A percentile compares a stretch with the other conserved stretches of the same genome.
Conservation (phyloP, 2,888 invertebrate genomes). For the Proisotoma minuta region DNA sequence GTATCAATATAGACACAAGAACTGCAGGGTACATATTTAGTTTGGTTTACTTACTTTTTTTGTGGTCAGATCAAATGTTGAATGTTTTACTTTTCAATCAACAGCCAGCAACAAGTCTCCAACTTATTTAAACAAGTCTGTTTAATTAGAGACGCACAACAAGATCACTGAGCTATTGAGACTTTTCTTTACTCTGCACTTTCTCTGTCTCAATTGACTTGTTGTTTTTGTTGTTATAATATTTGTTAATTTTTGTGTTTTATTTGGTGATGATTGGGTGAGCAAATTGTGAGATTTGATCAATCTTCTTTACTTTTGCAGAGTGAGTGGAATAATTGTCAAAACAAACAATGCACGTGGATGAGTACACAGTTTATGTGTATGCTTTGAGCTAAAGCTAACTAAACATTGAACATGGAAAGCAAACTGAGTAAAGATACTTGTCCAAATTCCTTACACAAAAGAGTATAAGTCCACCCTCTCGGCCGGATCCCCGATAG, state of each 20-base stretch:
- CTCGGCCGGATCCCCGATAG: too few relatives aligned
- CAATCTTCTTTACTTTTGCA: slow-evolving; percentile 9
- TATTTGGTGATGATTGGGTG: slow-evolving; percentile 8
- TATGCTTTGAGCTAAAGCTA: slow-evolving; percentile 47
- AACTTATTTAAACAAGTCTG: too few relatives aligned
- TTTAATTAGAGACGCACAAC: too few relatives aligned
- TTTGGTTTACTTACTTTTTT: slow-evolving; percentile 40
- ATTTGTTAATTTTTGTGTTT: slow-evolving; percentile 6
- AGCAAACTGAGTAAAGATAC: slow-evolving; percentile 48
- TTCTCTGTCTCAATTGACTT: slow-evolving; percentile 7
- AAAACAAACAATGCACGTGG: slow-evolving; percentile 48
- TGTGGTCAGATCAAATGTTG: neutral
- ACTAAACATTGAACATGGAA: slow-evolving; percentile 48
- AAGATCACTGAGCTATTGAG: neutral
- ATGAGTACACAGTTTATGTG: slow-evolving; percentile 46
- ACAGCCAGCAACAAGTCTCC: slow-evolving; percentile 42
- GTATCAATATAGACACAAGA: too few relatives aligned
- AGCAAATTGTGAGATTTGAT: slow-evolving; percentile 11
- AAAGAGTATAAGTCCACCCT: too few relatives aligned
- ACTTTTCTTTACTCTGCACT: slow-evolving; percentile 22
- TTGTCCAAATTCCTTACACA: too few relatives aligned
- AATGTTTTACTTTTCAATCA: slow-evolving; percentile 35
- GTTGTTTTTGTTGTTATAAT: neutral
- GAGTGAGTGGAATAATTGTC: slow-evolving; percentile 47
- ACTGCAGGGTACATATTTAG: too few relatives aligned